phyloP scores from a whole-genome alignment of 2,888 invertebrate species.

The Andrena marginata region DNA sequence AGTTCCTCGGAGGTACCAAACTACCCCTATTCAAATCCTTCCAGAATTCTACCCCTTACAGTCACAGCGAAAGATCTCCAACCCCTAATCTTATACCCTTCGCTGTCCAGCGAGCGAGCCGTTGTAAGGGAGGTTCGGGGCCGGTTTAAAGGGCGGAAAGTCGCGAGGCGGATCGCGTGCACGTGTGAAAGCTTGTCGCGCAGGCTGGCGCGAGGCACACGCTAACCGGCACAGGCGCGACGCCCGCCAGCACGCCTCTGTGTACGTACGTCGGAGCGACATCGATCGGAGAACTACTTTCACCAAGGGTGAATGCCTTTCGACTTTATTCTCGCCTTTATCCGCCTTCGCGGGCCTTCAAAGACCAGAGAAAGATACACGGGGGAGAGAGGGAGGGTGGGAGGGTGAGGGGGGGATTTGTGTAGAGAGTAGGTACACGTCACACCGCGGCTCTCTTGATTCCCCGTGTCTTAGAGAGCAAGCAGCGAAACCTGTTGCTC shows the following conservation, averaged over 20 bases:
- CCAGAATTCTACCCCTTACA: too few relatives aligned
- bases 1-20: too few relatives aligned
- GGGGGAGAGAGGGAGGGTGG: background rate
- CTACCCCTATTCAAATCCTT: too few relatives aligned
- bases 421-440: conserved; percentile 55
- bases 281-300: conserved; percentile 78
- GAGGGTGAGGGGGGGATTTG: background rate
- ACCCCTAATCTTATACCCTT: too few relatives aligned
- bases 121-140: too few relatives aligned
- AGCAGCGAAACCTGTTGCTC: conserved; percentile 72
- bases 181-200: background rate
- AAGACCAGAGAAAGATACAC: conserved; percentile 56
- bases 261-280: conserved; percentile 55
- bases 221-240: background rate
- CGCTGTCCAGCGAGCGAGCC: too few relatives aligned
- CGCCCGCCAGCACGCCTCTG: conserved; percentile 43
- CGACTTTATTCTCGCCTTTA: conserved; percentile 76
- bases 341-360: conserved; percentile 67
- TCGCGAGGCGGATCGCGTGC: too few relatives aligned
- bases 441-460: conserved; percentile 59
- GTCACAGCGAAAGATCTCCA: too few relatives aligned
- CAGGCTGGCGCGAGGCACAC: background rate
- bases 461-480: conserved; percentile 60
- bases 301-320: conserved; percentile 81
- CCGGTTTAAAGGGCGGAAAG: too few relatives aligned